Percentiles rank a stretch among this genome's conserved stretches.
Conservation (phyloP, 2,888 invertebrate genomes). For the Drosophila niveifrons region DNA sequence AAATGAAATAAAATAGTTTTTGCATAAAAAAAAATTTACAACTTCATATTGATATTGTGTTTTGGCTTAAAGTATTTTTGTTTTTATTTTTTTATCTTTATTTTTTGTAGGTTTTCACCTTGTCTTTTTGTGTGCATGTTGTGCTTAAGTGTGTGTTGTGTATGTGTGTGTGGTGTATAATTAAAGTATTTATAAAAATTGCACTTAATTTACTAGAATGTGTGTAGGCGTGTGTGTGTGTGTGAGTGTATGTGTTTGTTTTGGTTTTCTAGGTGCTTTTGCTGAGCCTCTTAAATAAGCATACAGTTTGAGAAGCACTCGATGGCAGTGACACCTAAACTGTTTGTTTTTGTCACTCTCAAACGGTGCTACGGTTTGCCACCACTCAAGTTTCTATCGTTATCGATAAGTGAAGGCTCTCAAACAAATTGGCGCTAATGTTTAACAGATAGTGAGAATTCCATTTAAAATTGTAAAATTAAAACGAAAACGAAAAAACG, state of each 20-base stretch:
- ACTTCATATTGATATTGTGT: slow-evolving; percentile 8
- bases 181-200: slow-evolving; percentile 74
- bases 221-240: slow-evolving; percentile 49
- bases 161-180: slow-evolving; percentile 64
- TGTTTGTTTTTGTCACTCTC: slow-evolving; percentile 13
- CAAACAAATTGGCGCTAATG: slow-evolving; percentile 59
- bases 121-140: slow-evolving; percentile 76
- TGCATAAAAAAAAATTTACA: slow-evolving; percentile 59
- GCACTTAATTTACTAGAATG: slow-evolving; percentile 77
- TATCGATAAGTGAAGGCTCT: slow-evolving; percentile 46
- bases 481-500: slow-evolving; percentile 58
- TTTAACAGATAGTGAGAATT: slow-evolving; percentile 42
- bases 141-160: slow-evolving; percentile 64
- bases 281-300: slow-evolving; percentile 65
- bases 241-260: slow-evolving; percentile 34
- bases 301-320: slow-evolving; percentile 39
- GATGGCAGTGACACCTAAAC: not conserved
- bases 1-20: slow-evolving; percentile 78
- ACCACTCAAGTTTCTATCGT: slow-evolving; percentile 34
- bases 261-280: slow-evolving; percentile 48
- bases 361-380: slow-evolving; percentile 42
- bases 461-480: slow-evolving; percentile 35
- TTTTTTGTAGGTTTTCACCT: slow-evolving; percentile 71
- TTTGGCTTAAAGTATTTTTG: slow-evolving; percentile 58
- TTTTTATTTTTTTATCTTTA: slow-evolving; percentile 48